Conservation (phyloP, 2,113 vertebrate genomes). For the Corythornis cristatus region DNA sequence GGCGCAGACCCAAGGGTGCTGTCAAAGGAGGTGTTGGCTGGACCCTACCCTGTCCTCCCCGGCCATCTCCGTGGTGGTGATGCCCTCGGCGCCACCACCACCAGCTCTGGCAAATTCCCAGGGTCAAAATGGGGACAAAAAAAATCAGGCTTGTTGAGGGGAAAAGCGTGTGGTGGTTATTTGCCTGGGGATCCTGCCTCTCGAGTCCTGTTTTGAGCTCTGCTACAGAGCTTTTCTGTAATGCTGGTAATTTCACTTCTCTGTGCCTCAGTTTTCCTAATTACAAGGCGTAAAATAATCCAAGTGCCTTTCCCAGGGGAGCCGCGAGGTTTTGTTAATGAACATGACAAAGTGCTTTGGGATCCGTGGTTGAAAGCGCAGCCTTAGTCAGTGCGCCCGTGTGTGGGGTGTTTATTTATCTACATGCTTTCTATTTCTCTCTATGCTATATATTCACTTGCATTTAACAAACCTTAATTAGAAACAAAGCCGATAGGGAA, state of each 20-base stretch:
- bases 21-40: not conserved
- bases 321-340: slow-evolving; percentile 58
- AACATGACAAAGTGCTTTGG: slow-evolving; percentile 66
- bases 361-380: slow-evolving; percentile 45
- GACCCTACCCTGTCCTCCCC: fast-evolving
- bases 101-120: not conserved
- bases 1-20: fast-evolving
- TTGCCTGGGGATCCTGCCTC: not conserved
- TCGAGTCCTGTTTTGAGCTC: not conserved
- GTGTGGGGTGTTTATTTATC: slow-evolving; percentile 60
- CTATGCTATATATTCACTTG: slow-evolving; percentile 3
- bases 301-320: slow-evolving; percentile 46
- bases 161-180: not conserved
- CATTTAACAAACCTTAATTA: slow-evolving; percentile 61
- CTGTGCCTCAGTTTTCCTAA: slow-evolving; percentile 68
- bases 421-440: slow-evolving; percentile 49
- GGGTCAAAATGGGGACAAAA: not conserved
- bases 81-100: not conserved
- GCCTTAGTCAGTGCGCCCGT: not conserved
- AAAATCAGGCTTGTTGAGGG: not conserved
- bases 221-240: not conserved
- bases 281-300: slow-evolving; percentile 63
- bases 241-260: slow-evolving; percentile 53
- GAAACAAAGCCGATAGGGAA: slow-evolving; percentile 65
- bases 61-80: fast-evolving